phyloP scores from a whole-genome alignment of 2,888 invertebrate species.

The Notodonta dromedarius region DNA sequence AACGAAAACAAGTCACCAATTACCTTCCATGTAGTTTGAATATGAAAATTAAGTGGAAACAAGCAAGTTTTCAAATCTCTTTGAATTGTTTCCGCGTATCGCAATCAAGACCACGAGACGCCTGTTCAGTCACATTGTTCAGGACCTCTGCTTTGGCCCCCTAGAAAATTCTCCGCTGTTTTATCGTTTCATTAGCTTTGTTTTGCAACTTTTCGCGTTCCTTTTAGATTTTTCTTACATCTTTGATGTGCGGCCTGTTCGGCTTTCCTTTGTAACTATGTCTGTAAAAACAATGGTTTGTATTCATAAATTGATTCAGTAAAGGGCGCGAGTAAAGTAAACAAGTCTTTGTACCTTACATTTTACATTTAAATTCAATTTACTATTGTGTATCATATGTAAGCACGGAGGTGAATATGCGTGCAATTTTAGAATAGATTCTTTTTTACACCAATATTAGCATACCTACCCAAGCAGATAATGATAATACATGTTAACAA shows the following conservation, averaged over 20 bases:
- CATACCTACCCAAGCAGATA: too few relatives aligned
- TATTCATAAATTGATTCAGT: constrained; percentile 32
- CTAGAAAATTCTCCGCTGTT: constrained; percentile 67
- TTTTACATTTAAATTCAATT: constrained; percentile 29
- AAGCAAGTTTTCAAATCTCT: constrained; percentile 49
- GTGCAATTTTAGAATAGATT: too few relatives aligned
- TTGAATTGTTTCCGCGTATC: constrained; percentile 49
- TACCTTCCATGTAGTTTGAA: constrained; percentile 26
- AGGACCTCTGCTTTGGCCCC: constrained; percentile 61
- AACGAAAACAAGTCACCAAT: constrained; percentile 8
- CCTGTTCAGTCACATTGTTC: constrained; percentile 67
- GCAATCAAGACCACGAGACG: constrained; percentile 55
- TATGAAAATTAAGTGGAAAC: constrained; percentile 33
- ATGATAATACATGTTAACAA: too few relatives aligned
- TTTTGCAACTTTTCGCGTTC: constrained; percentile 61
- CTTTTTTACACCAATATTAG: too few relatives aligned
- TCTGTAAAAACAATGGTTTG: constrained; percentile 34
- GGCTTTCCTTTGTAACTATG: constrained; percentile 32
- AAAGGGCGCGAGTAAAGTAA: constrained; percentile 23
- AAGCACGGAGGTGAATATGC: background rate
- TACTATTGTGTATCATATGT: background rate
- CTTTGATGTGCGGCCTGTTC: constrained; percentile 59
- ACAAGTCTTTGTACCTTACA: constrained; percentile 16
- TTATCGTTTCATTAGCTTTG: constrained; percentile 74
- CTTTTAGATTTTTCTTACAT: constrained; percentile 56